Evolutionary conservation across 1,140 invertebrate species (phyloP).

Genomic region (Habropoda laboriosa): DNA sequence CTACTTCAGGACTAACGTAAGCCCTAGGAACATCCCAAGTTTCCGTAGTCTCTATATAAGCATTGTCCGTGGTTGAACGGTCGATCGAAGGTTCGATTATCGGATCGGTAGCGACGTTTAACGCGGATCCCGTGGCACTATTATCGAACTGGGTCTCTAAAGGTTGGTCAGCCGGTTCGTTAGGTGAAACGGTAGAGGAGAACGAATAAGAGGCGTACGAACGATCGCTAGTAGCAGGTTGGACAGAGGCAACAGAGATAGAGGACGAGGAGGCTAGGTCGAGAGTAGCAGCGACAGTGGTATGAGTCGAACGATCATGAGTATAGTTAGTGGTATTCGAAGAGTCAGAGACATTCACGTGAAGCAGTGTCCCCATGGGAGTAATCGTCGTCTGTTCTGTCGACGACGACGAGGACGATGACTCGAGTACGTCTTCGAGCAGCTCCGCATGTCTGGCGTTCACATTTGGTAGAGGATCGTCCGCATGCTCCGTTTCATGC

Average conservation of each 20-base stretch:
- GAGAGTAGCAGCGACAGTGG: conserved; percentile 33
- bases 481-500: conserved; percentile 65
- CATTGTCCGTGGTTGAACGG: conserved; percentile 11
- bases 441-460: neutral
- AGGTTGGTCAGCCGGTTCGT: neutral
- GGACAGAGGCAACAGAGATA: conserved; percentile 43
- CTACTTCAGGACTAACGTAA: neutral
- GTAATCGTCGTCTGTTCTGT: conserved; percentile 26
- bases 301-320: conserved; percentile 40
- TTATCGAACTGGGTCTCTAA: neutral
- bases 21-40: conserved; percentile 33
- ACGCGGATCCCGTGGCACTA: neutral
- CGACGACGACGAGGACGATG: neutral
- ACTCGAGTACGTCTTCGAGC: conserved; percentile 1
- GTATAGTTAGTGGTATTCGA: conserved; percentile 46
- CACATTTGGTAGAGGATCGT: conserved; percentile 23
- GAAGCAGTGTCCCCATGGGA: conserved; percentile 16
- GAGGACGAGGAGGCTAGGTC: conserved; percentile 40
- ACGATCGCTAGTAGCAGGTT: conserved; percentile 4
- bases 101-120: neutral
- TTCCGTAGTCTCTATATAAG: conserved; percentile 18
- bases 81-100: conserved; percentile 3
- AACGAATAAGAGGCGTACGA: neutral
- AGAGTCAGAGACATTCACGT: conserved; percentile 39
- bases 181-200: neutral